A percentile compares a stretch with the other conserved stretches of the same genome.
These are phyloP conservation scores for Cryptoblepharus egeriae DNA, from an alignment of 2,797 vertebrate genomes.

Conservation along the genomic window DNA sequence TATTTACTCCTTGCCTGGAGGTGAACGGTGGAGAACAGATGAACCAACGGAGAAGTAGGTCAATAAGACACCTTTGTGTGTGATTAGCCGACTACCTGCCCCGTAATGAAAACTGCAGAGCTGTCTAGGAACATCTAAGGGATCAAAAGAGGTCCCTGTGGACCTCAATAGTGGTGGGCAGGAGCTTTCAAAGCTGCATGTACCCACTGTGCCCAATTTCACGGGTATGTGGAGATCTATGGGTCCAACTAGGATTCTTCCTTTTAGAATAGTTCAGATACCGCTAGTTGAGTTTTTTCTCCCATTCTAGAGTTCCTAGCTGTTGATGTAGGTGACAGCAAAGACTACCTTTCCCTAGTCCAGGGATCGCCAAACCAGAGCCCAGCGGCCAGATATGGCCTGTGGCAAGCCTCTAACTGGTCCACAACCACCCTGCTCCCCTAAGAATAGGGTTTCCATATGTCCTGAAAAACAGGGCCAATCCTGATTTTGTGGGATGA, in stretches of 20 bases:
- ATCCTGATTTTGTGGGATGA: no score
- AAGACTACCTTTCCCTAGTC: not conserved
- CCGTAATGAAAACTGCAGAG: not conserved
- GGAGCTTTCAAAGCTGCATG: not conserved
- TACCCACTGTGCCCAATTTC: not conserved
- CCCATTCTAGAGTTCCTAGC: no score
- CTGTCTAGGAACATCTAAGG: constrained; percentile 2
- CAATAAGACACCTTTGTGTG: not conserved
- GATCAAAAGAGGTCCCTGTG: constrained; percentile 16
- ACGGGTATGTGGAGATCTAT: not conserved
- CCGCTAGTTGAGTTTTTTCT: no score
- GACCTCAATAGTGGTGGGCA: not conserved
- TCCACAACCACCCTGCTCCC: no score
- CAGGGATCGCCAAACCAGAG: no score
- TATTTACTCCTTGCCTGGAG: constrained; percentile 32
- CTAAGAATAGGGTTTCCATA: no score
- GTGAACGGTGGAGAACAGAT: constrained; percentile 5
- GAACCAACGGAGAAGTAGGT: constrained; percentile 46
- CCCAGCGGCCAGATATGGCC: no score
- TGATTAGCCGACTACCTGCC: not conserved
- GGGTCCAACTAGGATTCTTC: not conserved
- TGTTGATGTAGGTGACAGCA: no score
- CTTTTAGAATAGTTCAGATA: not conserved
- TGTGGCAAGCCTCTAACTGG: no score
- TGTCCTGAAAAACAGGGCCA: no score